Evolutionary conservation across 2,113 vertebrate species (phyloP), one percentile per base, ranked within the genome.

Genomic region (Myrmecobius fasciatus): DNA sequence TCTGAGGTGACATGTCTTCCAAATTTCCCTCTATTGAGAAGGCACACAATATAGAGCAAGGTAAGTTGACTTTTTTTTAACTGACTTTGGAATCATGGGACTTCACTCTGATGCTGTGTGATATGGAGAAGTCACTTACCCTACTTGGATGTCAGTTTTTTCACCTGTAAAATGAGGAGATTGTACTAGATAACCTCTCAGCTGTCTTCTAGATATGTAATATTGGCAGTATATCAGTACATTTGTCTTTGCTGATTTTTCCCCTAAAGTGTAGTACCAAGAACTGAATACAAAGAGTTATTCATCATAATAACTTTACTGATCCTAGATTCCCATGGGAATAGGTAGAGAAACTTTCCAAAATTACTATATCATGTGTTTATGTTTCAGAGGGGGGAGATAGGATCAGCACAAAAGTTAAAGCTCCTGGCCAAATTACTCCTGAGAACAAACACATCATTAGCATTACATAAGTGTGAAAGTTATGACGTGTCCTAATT

Each of bases 301-400:
- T 91, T 49, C 14, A 95, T 91, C 89, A 91, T 52, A 51, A 49
- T 48, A 49, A 91, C 89, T 48, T 0, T 47, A 47, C 51, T 14
- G 53, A 60, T 92, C 12, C 7, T 46, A 3, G 48, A 96, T 96
- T 94, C 1, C 5, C 28, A 0, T 52, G 60, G 28, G 5, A 10
- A 0, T 83, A 90, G 31, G 47, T 89, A 43, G 67, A 83, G n/a
- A 91, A 93, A 51, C 94, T 60, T 60, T 93, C 96, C 60, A 51
- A 92, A 36, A 92, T 88, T 26, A 91, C 92, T 89, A 93, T 95
- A 91, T 95, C 93, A 2, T 54, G 3, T 22, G 49, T 91, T 83
- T 93, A 89, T 94, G 92, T 96, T 46, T 92, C n/a, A 92, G 6
- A 89, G 90, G 22, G 94, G 90, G 93, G 97, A 43, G 14, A 93